phyloP scores from a whole-genome alignment of 2,113 vertebrate species.

The Peucedramus taeniatus region DNA sequence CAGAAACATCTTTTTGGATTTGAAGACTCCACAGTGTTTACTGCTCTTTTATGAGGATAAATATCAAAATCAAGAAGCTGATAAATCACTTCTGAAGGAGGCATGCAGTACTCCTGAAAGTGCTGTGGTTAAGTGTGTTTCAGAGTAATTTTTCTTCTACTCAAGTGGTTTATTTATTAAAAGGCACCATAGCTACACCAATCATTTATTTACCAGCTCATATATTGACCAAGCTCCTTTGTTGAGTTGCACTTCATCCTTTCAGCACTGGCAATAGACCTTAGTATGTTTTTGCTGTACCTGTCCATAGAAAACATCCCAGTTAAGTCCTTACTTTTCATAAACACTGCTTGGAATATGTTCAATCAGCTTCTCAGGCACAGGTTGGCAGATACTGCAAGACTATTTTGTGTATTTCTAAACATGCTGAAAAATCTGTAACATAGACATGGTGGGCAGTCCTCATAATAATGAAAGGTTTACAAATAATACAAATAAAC shows the following conservation, averaged over 20 bases:
- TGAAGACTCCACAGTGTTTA: neutral
- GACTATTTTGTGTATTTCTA: neutral
- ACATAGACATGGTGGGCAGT: neutral
- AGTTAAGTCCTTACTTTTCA: neutral
- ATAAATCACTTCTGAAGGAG: neutral
- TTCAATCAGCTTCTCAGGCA: neutral
- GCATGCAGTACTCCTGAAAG: neutral
- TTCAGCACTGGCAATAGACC: neutral
- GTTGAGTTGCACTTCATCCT: neutral
- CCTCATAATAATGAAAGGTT: too few species aligned
- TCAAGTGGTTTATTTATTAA: constrained; percentile 2
- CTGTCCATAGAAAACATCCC: neutral
- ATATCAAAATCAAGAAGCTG: neutral
- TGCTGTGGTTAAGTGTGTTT: neutral
- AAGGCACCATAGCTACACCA: neutral
- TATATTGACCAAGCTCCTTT: neutral
- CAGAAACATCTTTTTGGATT: neutral
- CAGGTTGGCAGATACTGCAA: neutral
- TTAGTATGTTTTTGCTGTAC: neutral
- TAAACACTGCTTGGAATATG: neutral
- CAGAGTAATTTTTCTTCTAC: neutral
- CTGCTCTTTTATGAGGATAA: neutral
- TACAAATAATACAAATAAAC: too few species aligned
- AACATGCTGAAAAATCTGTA: neutral
- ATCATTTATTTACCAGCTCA: neutral